Evolutionary conservation across 2,888 invertebrate genomes (phyloP), one percentile per base, ranked within the genome.

Genomic region (Nephrotoma guestfalica): DNA sequence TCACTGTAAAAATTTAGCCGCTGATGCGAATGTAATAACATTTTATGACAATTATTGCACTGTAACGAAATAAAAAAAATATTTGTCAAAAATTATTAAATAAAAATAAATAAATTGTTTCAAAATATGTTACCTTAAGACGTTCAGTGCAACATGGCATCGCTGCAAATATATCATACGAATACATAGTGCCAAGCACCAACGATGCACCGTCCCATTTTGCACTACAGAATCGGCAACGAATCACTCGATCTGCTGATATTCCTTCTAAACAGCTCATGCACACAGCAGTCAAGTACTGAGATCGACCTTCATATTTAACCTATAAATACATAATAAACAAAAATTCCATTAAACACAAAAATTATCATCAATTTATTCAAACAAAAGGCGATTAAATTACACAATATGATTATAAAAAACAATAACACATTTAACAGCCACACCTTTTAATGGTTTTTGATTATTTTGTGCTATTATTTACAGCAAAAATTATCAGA

Each of bases 121-220:
- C 86, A 51, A 85, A 7, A 83, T 41, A 51, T 91, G 92, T 91
- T 90, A 97, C 97, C 95, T 96, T 97, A 89, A 98, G 94, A 89
- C 98, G 94, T 90, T 97, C 97, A 90, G 96, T 94, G 93, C 99
- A 99, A 92, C 99, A 99, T 18, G 98, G 98, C 92, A 96, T 97
- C 88, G 98, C 98, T 91, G 99, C 99, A 91, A 99, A 98, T 89
- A 99, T 97, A 92, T 99, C 99, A 90, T 98, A 99, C 87, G 98
- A 97, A 93, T 99, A 99, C 97, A 99, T 98, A 88, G 98, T 98
- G 88, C 99, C 99, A 87, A 99, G 94, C 87, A 99, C 97, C 88
- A 99, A 94, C 86, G 97, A 96, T 41, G 97, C 96, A 41, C 99
- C 99, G 90, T 97, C 97, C 98, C 98, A 98, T 89, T 95, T 95